Evolutionary conservation across 2,888 invertebrate genomes (phyloP).

Genomic region (Megaustenia siamemsis): DNA sequence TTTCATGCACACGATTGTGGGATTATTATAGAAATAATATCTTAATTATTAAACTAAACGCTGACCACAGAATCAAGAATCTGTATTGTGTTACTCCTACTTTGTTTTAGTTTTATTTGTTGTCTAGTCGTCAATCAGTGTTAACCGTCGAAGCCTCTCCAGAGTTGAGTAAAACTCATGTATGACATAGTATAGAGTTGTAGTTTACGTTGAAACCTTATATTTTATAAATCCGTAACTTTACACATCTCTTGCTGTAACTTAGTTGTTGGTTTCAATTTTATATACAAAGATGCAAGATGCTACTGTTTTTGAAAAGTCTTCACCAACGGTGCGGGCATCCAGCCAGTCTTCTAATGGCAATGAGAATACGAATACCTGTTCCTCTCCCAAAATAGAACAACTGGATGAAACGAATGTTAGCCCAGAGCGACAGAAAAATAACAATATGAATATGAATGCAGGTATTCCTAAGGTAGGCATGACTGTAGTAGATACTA

Average conservation of each 20-base stretch:
- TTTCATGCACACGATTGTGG: not conserved
- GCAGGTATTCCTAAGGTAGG: conserved; percentile 47
- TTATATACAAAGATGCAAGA: conserved; percentile 78
- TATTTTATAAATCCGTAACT: not conserved
- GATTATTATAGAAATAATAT: not conserved
- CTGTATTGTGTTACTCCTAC: not conserved
- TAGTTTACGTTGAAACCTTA: not conserved
- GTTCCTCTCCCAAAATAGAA: conserved; percentile 4
- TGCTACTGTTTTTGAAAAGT: conserved; percentile 79
- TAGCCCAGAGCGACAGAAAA: conserved; percentile 62
- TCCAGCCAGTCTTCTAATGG: conserved; percentile 59
- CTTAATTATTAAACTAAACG: not conserved
- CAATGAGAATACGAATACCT: not conserved
- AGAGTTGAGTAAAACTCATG: not conserved
- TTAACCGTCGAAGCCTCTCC: conserved; percentile 9
- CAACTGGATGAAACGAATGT: conserved; percentile 16
- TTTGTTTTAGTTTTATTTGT: not conserved
- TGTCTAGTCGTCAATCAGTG: not conserved
- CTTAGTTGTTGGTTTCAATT: not conserved
- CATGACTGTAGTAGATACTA: conserved; percentile 39
- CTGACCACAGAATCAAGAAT: not conserved
- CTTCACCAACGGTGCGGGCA: conserved; percentile 68
- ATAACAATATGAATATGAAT: conserved; percentile 60
- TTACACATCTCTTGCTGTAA: not conserved
- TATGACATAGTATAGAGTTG: not conserved